phyloP scores from a whole-genome alignment of 2,797 vertebrate species.

The Delichon dasypus region DNA sequence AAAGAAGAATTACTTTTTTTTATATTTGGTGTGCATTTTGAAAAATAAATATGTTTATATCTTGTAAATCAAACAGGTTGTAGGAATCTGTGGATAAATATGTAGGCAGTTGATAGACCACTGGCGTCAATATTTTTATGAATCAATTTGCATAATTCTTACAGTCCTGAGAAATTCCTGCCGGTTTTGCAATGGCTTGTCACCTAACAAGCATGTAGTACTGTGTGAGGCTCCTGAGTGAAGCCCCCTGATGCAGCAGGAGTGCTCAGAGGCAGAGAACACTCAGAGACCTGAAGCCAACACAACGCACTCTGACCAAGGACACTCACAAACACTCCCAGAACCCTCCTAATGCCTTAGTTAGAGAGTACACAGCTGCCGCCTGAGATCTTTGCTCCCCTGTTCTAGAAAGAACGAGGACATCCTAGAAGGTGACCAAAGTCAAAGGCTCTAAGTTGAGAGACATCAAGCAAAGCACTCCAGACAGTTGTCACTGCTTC shows the following conservation, averaged over 20 bases:
- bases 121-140: neutral
- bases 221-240: neutral
- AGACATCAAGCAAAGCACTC: neutral
- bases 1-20: neutral
- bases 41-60: neutral
- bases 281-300: no score
- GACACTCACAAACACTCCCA: neutral
- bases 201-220: rapidly evolving
- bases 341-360: neutral
- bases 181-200: neutral
- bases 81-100: neutral
- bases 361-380: neutral
- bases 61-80: neutral
- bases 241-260: neutral
- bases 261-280: neutral
- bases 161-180: neutral
- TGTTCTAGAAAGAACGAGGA: neutral
- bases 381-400: neutral
- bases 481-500: neutral
- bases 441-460: neutral
- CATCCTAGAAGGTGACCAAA: neutral
- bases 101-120: neutral
- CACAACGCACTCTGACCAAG: rapidly evolving
- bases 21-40: neutral
- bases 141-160: neutral